phyloP scores from a whole-genome alignment of 2,888 invertebrate species.

The Balanococcus diminutus region DNA sequence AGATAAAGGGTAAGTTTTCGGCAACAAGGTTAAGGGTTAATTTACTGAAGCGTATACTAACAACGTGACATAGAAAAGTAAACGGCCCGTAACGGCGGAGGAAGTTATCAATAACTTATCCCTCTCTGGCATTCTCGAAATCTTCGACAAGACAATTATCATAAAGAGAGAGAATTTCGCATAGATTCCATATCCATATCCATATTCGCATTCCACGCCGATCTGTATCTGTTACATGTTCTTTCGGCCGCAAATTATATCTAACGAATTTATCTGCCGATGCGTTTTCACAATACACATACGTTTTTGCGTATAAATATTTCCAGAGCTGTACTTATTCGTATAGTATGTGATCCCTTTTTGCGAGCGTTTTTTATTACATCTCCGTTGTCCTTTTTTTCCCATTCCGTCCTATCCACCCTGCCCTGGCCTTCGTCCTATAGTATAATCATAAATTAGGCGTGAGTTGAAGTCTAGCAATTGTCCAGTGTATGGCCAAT shows the following conservation, averaged over 20 bases:
- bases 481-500: slow-evolving; percentile 49
- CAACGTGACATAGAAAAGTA: slow-evolving; percentile 53
- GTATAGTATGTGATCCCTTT: slow-evolving; percentile 38
- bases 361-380: slow-evolving; percentile 11
- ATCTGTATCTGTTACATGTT: background rate
- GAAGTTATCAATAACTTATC: slow-evolving; percentile 56
- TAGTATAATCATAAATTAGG: slow-evolving; percentile 51
- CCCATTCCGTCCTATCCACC: background rate
- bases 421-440: background rate
- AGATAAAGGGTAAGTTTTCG: slow-evolving; percentile 28
- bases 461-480: slow-evolving; percentile 50
- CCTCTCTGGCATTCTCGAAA: slow-evolving; percentile 39
- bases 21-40: slow-evolving; percentile 47
- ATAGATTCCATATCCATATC: background rate
- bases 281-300: background rate
- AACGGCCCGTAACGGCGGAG: slow-evolving; percentile 57
- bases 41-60: slow-evolving; percentile 53
- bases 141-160: slow-evolving; percentile 19
- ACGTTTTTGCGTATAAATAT: background rate
- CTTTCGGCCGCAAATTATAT: slow-evolving; percentile 36
- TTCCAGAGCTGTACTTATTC: slow-evolving; percentile 4
- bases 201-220: background rate
- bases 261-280: background rate
- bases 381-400: background rate
- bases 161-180: slow-evolving; percentile 3